Base-by-base conservation (phyloP, 2,888 invertebrate genomes). In the Lycaena phlaeas region DNA sequence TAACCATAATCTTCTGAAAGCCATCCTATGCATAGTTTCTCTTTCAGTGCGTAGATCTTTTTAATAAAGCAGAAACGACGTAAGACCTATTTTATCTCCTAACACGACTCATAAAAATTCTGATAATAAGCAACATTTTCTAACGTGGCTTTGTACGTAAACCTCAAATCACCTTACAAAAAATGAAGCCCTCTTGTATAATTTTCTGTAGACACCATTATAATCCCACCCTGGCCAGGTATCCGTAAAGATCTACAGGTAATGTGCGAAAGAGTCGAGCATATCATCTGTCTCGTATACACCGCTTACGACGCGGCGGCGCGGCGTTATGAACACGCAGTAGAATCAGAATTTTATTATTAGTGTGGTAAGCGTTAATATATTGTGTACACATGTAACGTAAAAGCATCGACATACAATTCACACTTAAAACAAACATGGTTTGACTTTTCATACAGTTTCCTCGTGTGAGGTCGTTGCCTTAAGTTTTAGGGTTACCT, bases 161-260 rank as follows among this genome's bases (percentile, higher is more conserved):
- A 6, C 11, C 9, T 18, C 18, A 9, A 34, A 22, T 34, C 22
- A 22, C 34, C 22, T 9, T 22, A 34, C 22, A 34, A 26, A 39
- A 39, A 29, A 29, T 14, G 14, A 18, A 14, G 6, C 26, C 39
- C 14, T 31, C 27, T 40, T 22, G 34, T 34, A 34, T 18, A 31
- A 12, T 22, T 34, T 22, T 34, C 22, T 34, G 2, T 6, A 34
- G 22, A 22, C 11, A 22, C 22, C 22, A 12, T 22, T 31, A 31
- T 4, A 22, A 22, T 7, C 12, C n/a, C 22, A 12, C 18, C 22
- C 22, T 54, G 55, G 38, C 31, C 56, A 53, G 54, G 61, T 53
- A 61, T 52, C 56, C 56, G 54, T 50, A 55, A 53, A 57, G 57
- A 55, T 51, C 56, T 54, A 59, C 67, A 68, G 67, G 67, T 67